Evolutionary conservation across 2,888 invertebrate species (phyloP), one percentile per base, ranked within the genome.

Genomic region (Galerucella pusilla): DNA sequence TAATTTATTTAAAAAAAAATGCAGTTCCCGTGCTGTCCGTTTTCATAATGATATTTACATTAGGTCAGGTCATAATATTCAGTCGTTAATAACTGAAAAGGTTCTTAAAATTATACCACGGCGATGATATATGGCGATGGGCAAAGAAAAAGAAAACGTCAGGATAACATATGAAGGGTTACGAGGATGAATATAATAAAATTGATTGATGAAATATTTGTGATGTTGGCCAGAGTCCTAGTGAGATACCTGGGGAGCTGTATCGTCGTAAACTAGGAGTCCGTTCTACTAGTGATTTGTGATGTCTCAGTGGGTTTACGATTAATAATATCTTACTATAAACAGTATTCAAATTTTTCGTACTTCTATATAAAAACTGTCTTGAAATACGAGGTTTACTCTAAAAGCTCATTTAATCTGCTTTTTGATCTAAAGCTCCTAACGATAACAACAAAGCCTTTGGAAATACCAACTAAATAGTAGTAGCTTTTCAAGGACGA

Each of bases 181-280:
- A 71, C 49, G 65, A 65, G 64, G 64, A 65, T 65, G 65, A 71
- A 71, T 70, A 70, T 65, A 71, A 71, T 71, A 71, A 71, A 71
- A 71, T 71, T 73, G 73, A 73, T 73, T 68, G 73, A 80, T 80
- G 79, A 78, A 80, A 79, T 80, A 79, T 79, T 78, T 75, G 79
- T 79, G 57, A 78, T 79, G 77, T 72, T 65, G 68, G 65, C 54
- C 65, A 68, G 76, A 57, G 75, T 74, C 72, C 78, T 68, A 74
- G 77, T 61, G 78, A 65, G 80, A 77, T 79, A 74, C 80, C 80
- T 77, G 79, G n/a, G 73, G 80, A 80, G 79, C 63, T 46, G 76
- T 49, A 75, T 76, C 77, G 75, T 80, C 79, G 79, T 80, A 80
- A 80, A 80, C 79, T 80, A 77, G 78, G 77, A 80, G 79, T 79